Conservation (phyloP, 2,797 vertebrate genomes). For the Gorsachius magnificus region DNA sequence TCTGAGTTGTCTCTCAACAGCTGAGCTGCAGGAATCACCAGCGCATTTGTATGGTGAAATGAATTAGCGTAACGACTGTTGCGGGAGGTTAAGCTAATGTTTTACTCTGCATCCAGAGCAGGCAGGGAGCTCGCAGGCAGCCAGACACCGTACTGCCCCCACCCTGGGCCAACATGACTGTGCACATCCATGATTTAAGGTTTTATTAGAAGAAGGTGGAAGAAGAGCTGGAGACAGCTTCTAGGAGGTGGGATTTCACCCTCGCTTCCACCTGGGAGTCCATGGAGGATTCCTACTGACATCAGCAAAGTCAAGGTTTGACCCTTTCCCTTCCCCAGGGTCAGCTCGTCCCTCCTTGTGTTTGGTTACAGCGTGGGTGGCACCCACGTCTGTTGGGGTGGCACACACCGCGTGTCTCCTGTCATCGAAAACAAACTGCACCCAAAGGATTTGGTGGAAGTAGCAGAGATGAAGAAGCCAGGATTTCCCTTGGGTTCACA, state of each 20-base stretch:
- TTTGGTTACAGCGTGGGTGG: neutral
- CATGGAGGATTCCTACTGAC: neutral
- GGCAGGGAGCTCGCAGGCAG: neutral
- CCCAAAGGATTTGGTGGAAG: neutral
- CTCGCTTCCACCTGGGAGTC: neutral
- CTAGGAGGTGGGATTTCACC: neutral
- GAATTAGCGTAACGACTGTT: neutral
- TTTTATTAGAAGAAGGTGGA: neutral
- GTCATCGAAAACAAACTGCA: accelerated
- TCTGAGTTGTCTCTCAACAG: neutral
- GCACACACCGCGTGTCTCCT: neutral
- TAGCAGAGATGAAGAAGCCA: neutral
- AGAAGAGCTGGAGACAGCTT: neutral
- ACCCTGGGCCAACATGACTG: neutral
- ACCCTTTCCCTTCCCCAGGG: neutral
- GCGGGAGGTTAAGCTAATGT: neutral
- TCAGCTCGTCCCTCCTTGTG: accelerated
- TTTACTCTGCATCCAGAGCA: neutral
- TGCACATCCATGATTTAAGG: accelerated
- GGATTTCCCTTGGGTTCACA: neutral
- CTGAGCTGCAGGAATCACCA: neutral
- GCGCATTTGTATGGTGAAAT: neutral
- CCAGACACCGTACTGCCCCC: neutral
- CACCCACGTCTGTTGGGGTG: accelerated
- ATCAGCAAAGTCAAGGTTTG: neutral